Conservation (phyloP, 1,140 invertebrate genomes). For the Neotoxoptera formosana region DNA sequence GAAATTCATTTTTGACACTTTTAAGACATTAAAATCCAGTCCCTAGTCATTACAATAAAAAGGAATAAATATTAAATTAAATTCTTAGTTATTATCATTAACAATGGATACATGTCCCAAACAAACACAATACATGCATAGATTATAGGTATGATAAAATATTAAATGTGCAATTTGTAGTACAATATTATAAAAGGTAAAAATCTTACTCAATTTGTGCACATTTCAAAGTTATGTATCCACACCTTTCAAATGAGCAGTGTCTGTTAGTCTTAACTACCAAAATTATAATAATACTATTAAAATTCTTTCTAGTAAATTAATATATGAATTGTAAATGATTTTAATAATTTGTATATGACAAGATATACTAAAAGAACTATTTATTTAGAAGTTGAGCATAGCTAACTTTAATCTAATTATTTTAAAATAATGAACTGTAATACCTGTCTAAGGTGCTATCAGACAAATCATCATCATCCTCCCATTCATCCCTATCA, state of each 20-base stretch:
- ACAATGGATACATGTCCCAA: neutral
- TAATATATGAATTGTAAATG: neutral
- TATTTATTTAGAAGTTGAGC: neutral
- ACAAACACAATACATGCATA: neutral
- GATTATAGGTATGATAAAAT: neutral
- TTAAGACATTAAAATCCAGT: neutral
- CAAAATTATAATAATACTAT: neutral
- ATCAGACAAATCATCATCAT: slow-evolving; percentile 36
- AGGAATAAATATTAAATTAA: neutral
- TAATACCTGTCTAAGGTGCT: slow-evolving; percentile 34
- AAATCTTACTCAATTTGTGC: neutral
- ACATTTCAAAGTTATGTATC: neutral
- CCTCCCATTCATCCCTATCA: slow-evolving; percentile 36
- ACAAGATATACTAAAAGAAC: neutral
- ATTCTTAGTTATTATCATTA: neutral
- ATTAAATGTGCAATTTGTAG: neutral
- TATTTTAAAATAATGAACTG: neutral
- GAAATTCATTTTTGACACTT: neutral
- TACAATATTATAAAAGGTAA: neutral
- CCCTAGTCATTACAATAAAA: neutral
- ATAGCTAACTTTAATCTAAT: neutral
- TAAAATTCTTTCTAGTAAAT: neutral
- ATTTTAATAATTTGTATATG: neutral
- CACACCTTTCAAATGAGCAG: neutral
- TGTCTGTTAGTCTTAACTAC: neutral